These are phyloP conservation scores for Hoplostethus mediterraneus DNA, from an alignment of 2,797 vertebrate genomes.

Conservation along the genomic window DNA sequence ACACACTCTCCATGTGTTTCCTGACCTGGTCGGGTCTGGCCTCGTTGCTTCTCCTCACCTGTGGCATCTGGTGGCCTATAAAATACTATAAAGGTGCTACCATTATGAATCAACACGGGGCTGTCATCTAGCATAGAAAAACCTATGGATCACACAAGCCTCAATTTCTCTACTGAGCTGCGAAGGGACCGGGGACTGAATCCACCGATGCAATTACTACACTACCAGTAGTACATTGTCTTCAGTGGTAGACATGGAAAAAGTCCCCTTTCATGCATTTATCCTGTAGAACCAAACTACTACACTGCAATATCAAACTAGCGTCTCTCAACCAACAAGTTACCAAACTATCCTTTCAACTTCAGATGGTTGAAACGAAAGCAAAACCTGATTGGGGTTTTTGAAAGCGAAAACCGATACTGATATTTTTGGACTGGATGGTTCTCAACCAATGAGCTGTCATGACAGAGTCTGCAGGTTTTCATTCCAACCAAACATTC, in stretches of 20 bases:
- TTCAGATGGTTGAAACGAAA: no score
- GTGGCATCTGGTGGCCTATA: conserved; percentile 35
- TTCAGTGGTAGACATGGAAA: no score
- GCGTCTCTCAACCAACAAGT: neutral
- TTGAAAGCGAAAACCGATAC: no score
- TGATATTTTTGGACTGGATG: no score
- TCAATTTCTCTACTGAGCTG: neutral
- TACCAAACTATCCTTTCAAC: no score
- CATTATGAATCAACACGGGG: neutral
- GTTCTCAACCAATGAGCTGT: no score
- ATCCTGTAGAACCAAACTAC: neutral
- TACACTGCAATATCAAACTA: neutral
- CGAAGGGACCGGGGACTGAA: neutral
- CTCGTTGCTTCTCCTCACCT: conserved; percentile 43
- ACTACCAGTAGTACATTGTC: no score
- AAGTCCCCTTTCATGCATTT: neutral
- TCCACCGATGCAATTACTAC: neutral
- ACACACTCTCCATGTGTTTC: conserved; percentile 11
- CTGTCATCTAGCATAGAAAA: neutral
- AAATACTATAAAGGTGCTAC: conserved; percentile 10
- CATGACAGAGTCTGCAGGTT: no score
- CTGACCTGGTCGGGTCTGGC: conserved; percentile 29
- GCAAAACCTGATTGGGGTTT: no score
- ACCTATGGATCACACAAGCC: neutral
- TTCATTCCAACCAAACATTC: no score